Percentiles rank a stretch among this genome's conserved stretches.
Evolutionary conservation across 92 coral and sea anemone genomes (phyloP).

Genomic region (Muricea muricata): DNA sequence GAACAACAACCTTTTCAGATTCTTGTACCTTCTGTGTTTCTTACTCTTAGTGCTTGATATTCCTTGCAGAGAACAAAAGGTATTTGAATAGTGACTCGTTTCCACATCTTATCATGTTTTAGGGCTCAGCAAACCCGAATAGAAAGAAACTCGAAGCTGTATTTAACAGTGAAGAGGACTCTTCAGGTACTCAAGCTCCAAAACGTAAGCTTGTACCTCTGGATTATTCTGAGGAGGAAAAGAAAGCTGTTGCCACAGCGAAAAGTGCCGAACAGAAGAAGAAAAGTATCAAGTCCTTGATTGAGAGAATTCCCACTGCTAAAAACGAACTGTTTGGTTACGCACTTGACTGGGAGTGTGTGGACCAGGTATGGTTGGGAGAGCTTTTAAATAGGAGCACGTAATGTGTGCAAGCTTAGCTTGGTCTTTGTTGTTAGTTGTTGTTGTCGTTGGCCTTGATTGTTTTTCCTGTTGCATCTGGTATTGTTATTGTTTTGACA

Average conservation of each 20-base stretch:
- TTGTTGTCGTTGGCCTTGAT: background rate
- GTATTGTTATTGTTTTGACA: background rate
- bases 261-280: slow-evolving; percentile 95
- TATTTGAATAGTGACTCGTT: no score
- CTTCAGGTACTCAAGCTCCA: slow-evolving; percentile 42
- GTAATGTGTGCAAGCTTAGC: background rate
- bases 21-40: no score
- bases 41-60: no score
- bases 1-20: no score
- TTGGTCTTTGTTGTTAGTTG: background rate
- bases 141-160: slow-evolving; percentile 91
- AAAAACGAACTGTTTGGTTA: slow-evolving; percentile 97
- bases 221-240: slow-evolving; percentile 82
- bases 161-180: slow-evolving; percentile 89
- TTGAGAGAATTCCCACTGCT: slow-evolving; percentile 99
- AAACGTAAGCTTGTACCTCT: slow-evolving; percentile 88
- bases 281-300: slow-evolving; percentile 91
- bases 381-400: no score
- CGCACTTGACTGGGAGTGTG: slow-evolving; percentile 91
- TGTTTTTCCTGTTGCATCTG: background rate
- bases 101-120: no score
- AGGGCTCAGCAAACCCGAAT: slow-evolving; percentile 59
- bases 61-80: no score
- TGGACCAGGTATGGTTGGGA: slow-evolving; percentile 97
- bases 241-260: slow-evolving; percentile 66